These are phyloP conservation scores for Torymus aiolomorphi DNA, from an alignment of 2,888 invertebrate species.

Conservation along the genomic window DNA sequence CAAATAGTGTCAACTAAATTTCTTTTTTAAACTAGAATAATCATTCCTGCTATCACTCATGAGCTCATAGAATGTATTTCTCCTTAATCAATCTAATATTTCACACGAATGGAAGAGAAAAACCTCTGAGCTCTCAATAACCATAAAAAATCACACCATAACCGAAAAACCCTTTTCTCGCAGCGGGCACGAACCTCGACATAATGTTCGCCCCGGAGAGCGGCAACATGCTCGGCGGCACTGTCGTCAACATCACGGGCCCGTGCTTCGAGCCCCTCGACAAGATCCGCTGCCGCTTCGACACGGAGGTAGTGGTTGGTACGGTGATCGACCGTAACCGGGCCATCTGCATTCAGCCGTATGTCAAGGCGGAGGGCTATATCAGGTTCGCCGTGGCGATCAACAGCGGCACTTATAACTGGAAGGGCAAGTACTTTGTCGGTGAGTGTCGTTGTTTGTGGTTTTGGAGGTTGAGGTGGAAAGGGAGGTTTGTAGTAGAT, in stretches of 20 bases:
- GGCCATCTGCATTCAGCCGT: slow-evolving; percentile 93
- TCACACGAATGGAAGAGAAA: too few species aligned
- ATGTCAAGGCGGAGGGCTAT: slow-evolving; percentile 91
- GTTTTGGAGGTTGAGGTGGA: too few species aligned
- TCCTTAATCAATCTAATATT: too few species aligned
- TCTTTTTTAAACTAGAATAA: too few species aligned
- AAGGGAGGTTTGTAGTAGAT: too few species aligned
- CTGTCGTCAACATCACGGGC: slow-evolving; percentile 96
- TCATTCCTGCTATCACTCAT: too few species aligned
- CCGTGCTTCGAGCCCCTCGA: slow-evolving; percentile 90
- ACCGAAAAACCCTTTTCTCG: too few species aligned
- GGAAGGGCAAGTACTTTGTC: slow-evolving; percentile 93
- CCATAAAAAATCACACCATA: too few species aligned
- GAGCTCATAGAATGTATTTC: too few species aligned
- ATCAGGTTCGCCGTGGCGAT: slow-evolving; percentile 91
- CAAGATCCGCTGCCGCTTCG: slow-evolving; percentile 89
- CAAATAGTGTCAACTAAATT: too few species aligned
- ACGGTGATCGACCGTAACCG: slow-evolving; percentile 87
- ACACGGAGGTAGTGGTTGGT: slow-evolving; percentile 87
- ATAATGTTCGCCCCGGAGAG: slow-evolving; percentile 95
- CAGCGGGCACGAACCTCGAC: slow-evolving; percentile 88
- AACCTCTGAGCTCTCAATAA: too few species aligned
- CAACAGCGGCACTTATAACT: slow-evolving; percentile 86
- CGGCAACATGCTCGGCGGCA: slow-evolving; percentile 98
- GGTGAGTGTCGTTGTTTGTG: slow-evolving; percentile 78